Base-by-base conservation (phyloP, 1,140 invertebrate genomes). In the Drosophila lacertosa region DNA sequence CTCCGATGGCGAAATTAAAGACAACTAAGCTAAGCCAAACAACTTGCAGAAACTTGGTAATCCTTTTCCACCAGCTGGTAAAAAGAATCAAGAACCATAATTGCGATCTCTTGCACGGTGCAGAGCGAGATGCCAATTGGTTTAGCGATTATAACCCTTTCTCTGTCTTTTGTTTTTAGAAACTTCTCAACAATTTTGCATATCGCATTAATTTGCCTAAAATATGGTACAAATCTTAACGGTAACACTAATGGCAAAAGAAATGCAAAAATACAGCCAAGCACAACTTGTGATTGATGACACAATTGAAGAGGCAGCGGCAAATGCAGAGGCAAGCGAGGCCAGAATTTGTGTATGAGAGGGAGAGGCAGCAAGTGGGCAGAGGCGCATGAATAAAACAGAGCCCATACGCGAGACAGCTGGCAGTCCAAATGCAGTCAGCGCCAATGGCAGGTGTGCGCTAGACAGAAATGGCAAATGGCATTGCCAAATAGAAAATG, bases 401-500 rank as follows among this genome's bases (percentile, higher is more conserved):
- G 32, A 57, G 53, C 20, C 29, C 50, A 57, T 15, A 53, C 35
- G 16, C 32, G 4, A 64, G 51, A 53, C 42, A 59, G 22, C 48
- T 62, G 58, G 47, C 33, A 55, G 29, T 42, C 48, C 16, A 54
- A 64, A 39, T 69, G 44, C 58, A 55, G n/a, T 48, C 40, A 37
- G 29, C 33, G 2, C 16, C 37, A 32, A 39, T 20, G 26, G 29
- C 65, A 45, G 18, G 33, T 50, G 37, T 37, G 16, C 13, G 42
- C 37, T 5, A 40, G 44, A 42, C 20, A 42, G 29, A 57, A 40
- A 59, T 32, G 37, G 37, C 15, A 53, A 10, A 9, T 10, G 35
- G 24, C 40, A n/a, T 63, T 74, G 75, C 71, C 58, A 75, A 78
- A 78, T 62, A 51, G 75, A 72, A 83, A 81, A 86, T 88, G 82